Percentiles rank a stretch among this genome's conserved stretches.
Evolutionary conservation across 2,888 invertebrate species (phyloP).

Genomic region (Imbricaverruca yamaguchii): DNA sequence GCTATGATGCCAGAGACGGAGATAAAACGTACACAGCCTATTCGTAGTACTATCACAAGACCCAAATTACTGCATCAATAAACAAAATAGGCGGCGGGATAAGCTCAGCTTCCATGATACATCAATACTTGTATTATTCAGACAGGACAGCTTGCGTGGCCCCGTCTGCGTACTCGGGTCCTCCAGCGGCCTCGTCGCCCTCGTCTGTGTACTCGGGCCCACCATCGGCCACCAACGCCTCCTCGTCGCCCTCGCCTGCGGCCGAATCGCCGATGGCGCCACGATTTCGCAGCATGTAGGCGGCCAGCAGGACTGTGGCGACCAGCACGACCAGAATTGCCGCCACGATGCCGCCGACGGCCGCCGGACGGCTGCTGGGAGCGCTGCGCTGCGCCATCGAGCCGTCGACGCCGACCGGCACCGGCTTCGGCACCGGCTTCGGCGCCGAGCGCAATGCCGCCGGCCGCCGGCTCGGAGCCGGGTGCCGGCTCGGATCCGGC

Average conservation of each 20-base stretch:
- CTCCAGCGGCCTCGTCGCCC: neutral
- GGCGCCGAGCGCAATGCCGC: neutral
- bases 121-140: too few species aligned
- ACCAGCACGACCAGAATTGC: neutral
- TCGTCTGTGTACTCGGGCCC: neutral
- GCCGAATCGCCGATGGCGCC: neutral
- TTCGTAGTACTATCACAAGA: too few species aligned
- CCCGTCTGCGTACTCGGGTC: neutral
- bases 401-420: neutral
- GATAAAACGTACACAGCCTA: too few species aligned
- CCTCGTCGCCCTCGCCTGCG: neutral
- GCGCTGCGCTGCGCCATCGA: neutral
- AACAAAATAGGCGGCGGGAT: too few species aligned
- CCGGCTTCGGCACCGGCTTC: neutral
- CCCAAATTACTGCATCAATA: too few species aligned
- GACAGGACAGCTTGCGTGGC: neutral
- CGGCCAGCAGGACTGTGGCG: neutral
- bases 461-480: neutral
- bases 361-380: neutral
- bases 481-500: too few species aligned
- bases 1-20: too few species aligned
- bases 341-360: neutral
- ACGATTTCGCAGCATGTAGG: neutral
- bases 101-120: too few species aligned
- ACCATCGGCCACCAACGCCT: neutral